Conservation (phyloP, 53 echinoderm and acorn worm genomes). For the Zoroaster sp. region DNA sequence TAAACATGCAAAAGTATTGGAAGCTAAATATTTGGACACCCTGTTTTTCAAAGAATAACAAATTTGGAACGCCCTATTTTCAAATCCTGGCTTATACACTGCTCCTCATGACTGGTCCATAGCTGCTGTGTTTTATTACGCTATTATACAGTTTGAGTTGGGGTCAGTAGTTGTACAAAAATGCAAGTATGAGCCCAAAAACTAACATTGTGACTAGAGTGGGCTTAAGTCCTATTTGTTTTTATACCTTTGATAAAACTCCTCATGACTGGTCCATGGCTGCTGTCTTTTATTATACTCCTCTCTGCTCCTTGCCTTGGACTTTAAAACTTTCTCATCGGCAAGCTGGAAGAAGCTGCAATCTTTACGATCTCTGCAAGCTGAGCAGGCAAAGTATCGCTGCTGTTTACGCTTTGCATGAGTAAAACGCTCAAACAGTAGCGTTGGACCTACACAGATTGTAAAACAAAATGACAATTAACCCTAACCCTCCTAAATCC, state of each 20-base stretch:
- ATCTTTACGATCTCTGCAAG: constrained; percentile 84
- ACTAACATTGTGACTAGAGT: too few species aligned
- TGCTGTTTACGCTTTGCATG: background rate
- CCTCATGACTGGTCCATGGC: constrained; percentile 65
- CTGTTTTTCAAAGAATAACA: too few species aligned
- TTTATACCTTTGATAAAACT: constrained; percentile 63
- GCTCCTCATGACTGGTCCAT: constrained; percentile 63
- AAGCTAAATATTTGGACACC: too few species aligned
- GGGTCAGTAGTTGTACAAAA: too few species aligned
- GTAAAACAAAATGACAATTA: background rate
- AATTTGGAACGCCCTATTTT: too few species aligned
- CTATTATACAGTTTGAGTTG: too few species aligned
- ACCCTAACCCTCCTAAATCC: too few species aligned
- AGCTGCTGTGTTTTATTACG: constrained; percentile 69
- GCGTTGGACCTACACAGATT: constrained; percentile 73
- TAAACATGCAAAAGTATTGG: too few species aligned
- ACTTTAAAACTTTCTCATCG: constrained; percentile 65
- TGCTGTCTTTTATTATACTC: constrained; percentile 65
- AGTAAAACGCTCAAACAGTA: constrained; percentile 80
- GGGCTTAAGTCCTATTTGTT: too few species aligned
- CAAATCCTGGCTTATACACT: too few species aligned
- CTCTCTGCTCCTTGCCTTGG: constrained; percentile 49
- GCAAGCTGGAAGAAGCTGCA: constrained; percentile 82
- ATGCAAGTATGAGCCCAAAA: too few species aligned
- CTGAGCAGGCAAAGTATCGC: constrained; percentile 90